These are phyloP conservation scores for Zaprionus davidi DNA, from an alignment of 1,140 invertebrate species.

Conservation along the genomic window DNA sequence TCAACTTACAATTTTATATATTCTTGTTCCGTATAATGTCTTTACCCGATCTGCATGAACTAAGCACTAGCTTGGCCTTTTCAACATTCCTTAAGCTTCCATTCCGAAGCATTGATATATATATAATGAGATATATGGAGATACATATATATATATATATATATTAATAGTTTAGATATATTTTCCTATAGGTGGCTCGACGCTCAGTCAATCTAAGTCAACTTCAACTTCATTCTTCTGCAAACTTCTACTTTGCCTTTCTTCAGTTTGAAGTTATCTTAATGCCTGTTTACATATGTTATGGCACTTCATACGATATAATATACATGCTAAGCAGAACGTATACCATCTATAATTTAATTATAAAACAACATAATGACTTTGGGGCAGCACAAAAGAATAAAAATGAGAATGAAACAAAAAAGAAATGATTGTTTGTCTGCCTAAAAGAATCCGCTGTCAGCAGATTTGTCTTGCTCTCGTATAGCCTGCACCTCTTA, in stretches of 20 bases:
- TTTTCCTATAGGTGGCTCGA: too few species aligned
- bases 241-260: not conserved
- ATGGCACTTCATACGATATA: not conserved
- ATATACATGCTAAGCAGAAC: not conserved
- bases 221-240: not conserved
- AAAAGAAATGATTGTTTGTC: not conserved
- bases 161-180: too few species aligned
- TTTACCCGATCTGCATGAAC: too few species aligned
- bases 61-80: too few species aligned
- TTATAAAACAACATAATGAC: slow-evolving; percentile 8
- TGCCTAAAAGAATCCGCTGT: slow-evolving; percentile 2
- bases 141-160: too few species aligned
- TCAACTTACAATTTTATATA: not conserved
- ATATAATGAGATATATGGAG: too few species aligned
- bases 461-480: slow-evolving; percentile 2
- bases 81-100: too few species aligned
- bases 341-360: slow-evolving; percentile 1
- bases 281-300: not conserved
- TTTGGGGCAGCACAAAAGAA: not conserved
- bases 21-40: not conserved
- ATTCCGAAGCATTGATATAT: too few species aligned
- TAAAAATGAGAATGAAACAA: not conserved
- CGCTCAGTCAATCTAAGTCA: too few species aligned
- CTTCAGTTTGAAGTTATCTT: not conserved
- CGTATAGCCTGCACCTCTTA: not conserved